These are phyloP conservation scores for Apantesis nais DNA, from an alignment of 2,888 invertebrate species.

Conservation along the genomic window DNA sequence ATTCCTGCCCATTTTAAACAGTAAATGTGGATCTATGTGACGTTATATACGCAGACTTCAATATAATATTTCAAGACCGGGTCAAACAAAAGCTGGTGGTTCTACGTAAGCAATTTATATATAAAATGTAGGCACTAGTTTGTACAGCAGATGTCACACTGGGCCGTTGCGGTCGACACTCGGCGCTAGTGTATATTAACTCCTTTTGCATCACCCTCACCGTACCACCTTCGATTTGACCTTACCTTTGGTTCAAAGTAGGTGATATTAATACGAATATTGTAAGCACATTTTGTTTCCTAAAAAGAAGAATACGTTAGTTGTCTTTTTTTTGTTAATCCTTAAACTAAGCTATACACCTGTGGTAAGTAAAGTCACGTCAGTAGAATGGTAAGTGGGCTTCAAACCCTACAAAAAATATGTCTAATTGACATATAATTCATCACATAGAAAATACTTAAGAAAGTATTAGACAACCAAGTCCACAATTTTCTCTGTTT, in stretches of 20 bases:
- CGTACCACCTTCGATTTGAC: background rate
- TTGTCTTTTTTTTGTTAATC: too few relatives aligned
- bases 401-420: background rate
- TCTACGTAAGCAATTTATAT: too few relatives aligned
- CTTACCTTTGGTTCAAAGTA: background rate
- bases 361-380: background rate
- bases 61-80: background rate
- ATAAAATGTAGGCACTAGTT: too few relatives aligned
- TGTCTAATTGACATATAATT: background rate
- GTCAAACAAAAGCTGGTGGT: background rate
- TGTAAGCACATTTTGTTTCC: too few relatives aligned
- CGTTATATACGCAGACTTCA: background rate
- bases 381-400: background rate
- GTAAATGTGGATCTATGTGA: background rate
- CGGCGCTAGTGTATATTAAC: too few relatives aligned
- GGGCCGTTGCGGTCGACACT: too few relatives aligned
- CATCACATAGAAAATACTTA: background rate
- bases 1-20: too few relatives aligned
- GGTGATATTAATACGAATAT: too few relatives aligned
- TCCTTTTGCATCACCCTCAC: too few relatives aligned
- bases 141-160: too few relatives aligned
- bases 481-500: background rate
- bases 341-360: too few relatives aligned
- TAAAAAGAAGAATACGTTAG: too few relatives aligned
- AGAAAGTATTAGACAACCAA: background rate